Base-by-base conservation (phyloP, 2,113 vertebrate genomes). In the Ailurus styani region DNA sequence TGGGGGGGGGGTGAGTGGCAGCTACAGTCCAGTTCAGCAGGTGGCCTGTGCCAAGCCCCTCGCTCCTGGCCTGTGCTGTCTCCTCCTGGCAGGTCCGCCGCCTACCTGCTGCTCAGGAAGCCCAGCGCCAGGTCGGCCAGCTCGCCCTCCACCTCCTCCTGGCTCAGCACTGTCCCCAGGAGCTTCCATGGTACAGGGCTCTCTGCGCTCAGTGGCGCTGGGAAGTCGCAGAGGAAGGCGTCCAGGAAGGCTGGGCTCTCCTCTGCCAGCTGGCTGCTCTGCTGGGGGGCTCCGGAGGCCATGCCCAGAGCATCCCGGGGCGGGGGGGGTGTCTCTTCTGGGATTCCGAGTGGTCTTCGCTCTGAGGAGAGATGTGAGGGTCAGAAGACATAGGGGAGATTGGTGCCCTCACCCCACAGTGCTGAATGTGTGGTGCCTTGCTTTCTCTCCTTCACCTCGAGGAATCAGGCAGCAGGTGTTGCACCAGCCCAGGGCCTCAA, bases 121-220 rank as follows among this genome's bases (percentile, higher is more conserved):
- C 98, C 90, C 66, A 99, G 85, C 0, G 98, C 99, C 94, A 99
- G 91, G 23, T 99, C 99, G 5, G 98, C 96, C 96, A 99, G 98
- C 96, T 99, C 99, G 0, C 99, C 99, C 6, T 97, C 98, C 37
- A 99, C 97, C 98, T 99, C 99, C 10, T 99, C 99, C 86, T 91
- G 96, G 79, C 98, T 99, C 52, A 99, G 97, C 12, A 4, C 94
- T 0, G 79, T 66, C 95, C 99, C 99, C 0, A 98, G 98, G 3
- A 98, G 97, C 62, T 91, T 98, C 97, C 99, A 98, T 0, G 99
- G 99, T 84, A 99, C 88, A 0, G 98, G 97, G 27, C 98, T 95
- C 37, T 97, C 99, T 0, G 98, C 98, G 82, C 98, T 98, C 90
- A 99, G 98, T 0, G 99, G 98, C 47, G 98, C 96, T 1, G 99